Base-by-base conservation (phyloP, 2,888 invertebrate genomes). In the Ceriagrion tenellum region DNA sequence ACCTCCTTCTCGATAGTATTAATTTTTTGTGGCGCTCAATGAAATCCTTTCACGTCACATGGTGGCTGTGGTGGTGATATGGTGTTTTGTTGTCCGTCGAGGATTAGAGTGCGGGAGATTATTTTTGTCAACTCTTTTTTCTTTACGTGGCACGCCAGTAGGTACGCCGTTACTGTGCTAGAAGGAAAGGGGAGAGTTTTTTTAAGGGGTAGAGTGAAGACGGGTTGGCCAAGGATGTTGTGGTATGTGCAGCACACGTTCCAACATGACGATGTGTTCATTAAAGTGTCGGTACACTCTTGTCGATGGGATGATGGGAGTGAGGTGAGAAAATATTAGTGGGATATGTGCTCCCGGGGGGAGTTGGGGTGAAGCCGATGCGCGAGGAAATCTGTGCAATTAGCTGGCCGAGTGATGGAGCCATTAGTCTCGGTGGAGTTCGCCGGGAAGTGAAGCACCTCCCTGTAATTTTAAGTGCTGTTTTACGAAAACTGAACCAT, bases 251-350 rank as follows among this genome's bases (percentile, higher is more conserved):
- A n/a, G 63, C 59, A 26, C 91, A 91, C 93, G 93, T 74, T 47
- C 26, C 93, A 18, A n/a, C 13, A 35, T 40, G 23, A 69, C 47
- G 93, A 69, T 93, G 69, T 47, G 69, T 93, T 69, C 69, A 93
- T 93, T 93, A 47, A n/a, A n/a, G 63, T n/a, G 6, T n/a, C 69
- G 40, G 69, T 93, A 30, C 63, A 91, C 91, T 90, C 47, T 90
- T 35, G 47, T 4, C 8, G 59, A 91, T 91, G 93, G 93, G n/a
- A 26, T 63, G 69, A 26, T 81, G 35, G 81, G 26, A 81, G 81
- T 35, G 35, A 35, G 35, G 81, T 35, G 81, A 81, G 81, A 35
- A 81, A 81, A 81, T 81, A 81, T 81, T 81, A 35, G 81, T 35
- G 30, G 81, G 35, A 35, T 35, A 81, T 81, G 81, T 30, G 81